Evolutionary conservation across 2,888 invertebrate species (phyloP).

Genomic region (Torymus tubicola): DNA sequence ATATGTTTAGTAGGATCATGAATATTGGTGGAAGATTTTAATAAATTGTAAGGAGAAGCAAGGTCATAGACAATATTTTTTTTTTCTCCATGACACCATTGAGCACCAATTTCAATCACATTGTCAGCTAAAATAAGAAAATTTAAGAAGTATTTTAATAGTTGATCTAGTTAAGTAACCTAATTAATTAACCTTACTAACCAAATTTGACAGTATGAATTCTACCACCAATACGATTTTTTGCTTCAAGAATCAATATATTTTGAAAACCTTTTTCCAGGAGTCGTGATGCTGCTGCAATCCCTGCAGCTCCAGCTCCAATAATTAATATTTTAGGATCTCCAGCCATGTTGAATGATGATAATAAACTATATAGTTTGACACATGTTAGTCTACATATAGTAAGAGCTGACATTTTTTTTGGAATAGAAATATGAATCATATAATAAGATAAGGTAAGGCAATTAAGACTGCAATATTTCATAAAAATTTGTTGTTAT

Average conservation of each 20-base stretch:
- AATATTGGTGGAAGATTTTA: constrained; percentile 66
- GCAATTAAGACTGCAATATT: no score
- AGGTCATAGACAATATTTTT: constrained; percentile 80
- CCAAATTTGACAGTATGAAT: constrained; percentile 76
- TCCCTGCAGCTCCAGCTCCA: constrained; percentile 80
- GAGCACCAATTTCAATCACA: constrained; percentile 85
- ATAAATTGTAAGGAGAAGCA: constrained; percentile 75
- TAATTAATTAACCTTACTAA: constrained; percentile 63
- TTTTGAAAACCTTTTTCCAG: constrained; percentile 76
- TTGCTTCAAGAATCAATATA: constrained; percentile 77
- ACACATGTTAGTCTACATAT: no score
- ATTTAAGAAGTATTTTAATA: not conserved
- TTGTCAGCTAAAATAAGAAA: constrained; percentile 73
- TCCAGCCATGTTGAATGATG: constrained; percentile 59
- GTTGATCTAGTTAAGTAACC: not conserved
- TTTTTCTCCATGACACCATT: constrained; percentile 88
- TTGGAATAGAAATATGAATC: no score
- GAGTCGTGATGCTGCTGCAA: constrained; percentile 78
- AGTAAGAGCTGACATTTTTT: no score
- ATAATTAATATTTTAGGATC: constrained; percentile 77
- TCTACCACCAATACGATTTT: constrained; percentile 78
- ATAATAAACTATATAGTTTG: no score
- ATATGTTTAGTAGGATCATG: constrained; percentile 62
- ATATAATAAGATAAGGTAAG: no score
- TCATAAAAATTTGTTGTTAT: no score